phyloP scores from a whole-genome alignment of 2,113 vertebrate genomes.

The Notarius lentiginosus region DNA sequence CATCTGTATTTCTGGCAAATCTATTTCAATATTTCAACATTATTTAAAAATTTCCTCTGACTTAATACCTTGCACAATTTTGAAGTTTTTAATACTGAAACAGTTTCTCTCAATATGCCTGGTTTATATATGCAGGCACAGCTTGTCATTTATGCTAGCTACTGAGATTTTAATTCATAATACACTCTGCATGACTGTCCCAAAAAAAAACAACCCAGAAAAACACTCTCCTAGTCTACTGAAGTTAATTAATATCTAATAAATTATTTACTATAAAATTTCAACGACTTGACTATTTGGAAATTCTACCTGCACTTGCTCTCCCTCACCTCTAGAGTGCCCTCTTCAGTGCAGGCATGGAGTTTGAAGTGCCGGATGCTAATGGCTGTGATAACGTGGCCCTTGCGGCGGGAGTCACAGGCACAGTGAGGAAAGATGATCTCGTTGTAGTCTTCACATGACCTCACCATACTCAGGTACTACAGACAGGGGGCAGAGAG shows the following conservation, averaged over 20 bases:
- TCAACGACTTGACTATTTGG: no score
- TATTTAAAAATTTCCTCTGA: no score
- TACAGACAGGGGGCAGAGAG: slow-evolving; percentile 53
- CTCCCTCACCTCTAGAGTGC: slow-evolving; percentile 85
- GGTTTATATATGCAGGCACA: no score
- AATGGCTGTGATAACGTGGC: slow-evolving; percentile 92
- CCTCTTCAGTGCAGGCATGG: slow-evolving; percentile 94
- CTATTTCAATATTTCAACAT: no score
- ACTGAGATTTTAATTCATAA: background rate
- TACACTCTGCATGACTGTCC: background rate
- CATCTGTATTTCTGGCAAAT: no score
- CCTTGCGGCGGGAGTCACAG: slow-evolving; percentile 95
- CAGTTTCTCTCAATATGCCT: no score
- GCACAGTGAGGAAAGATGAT: slow-evolving; percentile 94
- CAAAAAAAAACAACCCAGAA: background rate
- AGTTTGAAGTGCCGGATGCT: slow-evolving; percentile 96
- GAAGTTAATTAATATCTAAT: background rate
- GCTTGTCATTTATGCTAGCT: background rate
- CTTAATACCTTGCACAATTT: no score
- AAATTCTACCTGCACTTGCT: background rate
- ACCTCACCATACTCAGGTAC: slow-evolving; percentile 91
- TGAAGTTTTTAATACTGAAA: no score
- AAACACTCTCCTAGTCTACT: background rate
- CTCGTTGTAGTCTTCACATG: slow-evolving; percentile 95
- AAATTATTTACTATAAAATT: background rate